phyloP scores from a whole-genome alignment of 2,797 vertebrate genomes.

The Chaetodon trifasciatus region DNA sequence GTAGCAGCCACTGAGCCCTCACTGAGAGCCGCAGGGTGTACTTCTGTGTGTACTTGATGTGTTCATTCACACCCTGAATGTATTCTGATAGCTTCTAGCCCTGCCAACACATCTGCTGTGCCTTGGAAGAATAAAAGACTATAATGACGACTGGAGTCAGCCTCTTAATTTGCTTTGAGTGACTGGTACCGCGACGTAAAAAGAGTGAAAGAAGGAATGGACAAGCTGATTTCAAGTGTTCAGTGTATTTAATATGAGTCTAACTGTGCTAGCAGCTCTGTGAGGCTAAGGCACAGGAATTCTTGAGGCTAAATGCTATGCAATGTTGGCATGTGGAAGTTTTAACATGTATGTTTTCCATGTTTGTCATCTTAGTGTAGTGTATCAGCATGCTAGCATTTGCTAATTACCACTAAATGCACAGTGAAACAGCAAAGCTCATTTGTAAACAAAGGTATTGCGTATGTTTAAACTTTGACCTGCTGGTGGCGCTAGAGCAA shows the following conservation, averaged over 20 bases:
- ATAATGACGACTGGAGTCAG: constrained; percentile 43
- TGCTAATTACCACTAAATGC: background rate
- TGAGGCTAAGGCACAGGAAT: too few relatives aligned
- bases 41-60: constrained; percentile 67
- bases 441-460: background rate
- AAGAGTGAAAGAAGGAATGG: background rate
- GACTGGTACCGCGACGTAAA: background rate
- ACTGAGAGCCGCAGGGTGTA: constrained; percentile 71
- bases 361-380: background rate
- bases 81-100: constrained; percentile 81
- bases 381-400: background rate
- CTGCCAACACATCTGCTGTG: constrained; percentile 87
- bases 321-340: background rate
- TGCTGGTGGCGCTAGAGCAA: background rate
- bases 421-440: background rate
- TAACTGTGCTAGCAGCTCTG: background rate
- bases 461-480: background rate
- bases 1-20: constrained; percentile 69
- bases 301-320: background rate
- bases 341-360: background rate
- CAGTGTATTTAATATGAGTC: background rate
- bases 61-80: constrained; percentile 81
- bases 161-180: constrained; percentile 28
- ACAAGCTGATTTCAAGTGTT: background rate
- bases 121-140: constrained; percentile 86